Conservation (phyloP, 2,113 vertebrate species). For the Poecile atricapillus region DNA sequence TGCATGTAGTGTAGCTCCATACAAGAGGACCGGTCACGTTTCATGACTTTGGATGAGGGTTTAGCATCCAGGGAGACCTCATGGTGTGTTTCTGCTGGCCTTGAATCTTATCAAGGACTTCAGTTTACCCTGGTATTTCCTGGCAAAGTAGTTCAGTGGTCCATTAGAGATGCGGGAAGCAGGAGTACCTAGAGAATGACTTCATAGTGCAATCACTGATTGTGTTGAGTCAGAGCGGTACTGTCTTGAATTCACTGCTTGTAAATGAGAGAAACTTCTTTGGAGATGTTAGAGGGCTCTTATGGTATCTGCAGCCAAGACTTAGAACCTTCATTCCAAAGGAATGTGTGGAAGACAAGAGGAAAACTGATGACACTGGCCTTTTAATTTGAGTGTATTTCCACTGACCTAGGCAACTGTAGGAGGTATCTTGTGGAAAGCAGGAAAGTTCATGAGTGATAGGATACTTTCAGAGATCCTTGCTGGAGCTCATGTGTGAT, state of each 20-base stretch:
- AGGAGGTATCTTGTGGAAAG: background rate
- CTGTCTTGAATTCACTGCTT: background rate
- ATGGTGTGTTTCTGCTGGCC: background rate
- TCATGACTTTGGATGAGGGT: background rate
- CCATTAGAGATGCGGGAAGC: background rate
- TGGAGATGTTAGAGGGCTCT: fast-evolving
- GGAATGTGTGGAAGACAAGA: background rate
- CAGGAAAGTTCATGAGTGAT: background rate
- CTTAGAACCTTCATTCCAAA: background rate
- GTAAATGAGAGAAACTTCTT: background rate
- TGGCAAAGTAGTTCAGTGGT: background rate
- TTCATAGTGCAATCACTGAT: fast-evolving
- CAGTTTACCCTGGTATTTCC: background rate
- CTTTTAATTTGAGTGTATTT: background rate
- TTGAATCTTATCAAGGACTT: background rate
- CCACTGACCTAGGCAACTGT: background rate
- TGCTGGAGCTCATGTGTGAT: background rate
- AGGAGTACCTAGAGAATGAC: background rate
- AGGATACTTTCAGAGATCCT: background rate
- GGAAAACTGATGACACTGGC: background rate
- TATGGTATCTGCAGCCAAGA: background rate
- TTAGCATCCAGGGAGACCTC: background rate
- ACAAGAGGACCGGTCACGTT: fast-evolving
- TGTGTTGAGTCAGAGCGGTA: background rate
- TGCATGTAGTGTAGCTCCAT: background rate